A percentile compares a stretch with the other conserved stretches of the same genome.
phyloP scores from a whole-genome alignment of 2,888 invertebrate genomes.

The Tridacna gigas region DNA sequence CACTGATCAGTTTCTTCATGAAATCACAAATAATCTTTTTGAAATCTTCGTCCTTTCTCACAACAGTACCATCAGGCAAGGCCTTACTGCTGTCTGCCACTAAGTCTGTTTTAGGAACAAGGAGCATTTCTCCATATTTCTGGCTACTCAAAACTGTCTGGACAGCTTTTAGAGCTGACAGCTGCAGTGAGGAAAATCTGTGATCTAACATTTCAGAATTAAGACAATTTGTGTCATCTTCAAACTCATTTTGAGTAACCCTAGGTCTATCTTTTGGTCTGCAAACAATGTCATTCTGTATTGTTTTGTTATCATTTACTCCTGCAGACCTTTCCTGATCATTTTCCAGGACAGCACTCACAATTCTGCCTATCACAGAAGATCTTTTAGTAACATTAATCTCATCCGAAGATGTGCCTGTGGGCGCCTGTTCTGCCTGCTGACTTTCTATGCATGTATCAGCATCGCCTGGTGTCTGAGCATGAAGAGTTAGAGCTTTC shows the following conservation, averaged over 20 bases:
- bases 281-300: constrained; percentile 11
- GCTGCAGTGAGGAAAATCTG: constrained; percentile 86
- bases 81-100: constrained; percentile 74
- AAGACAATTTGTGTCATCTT: constrained; percentile 27
- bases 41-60: constrained; percentile 77
- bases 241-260: background rate
- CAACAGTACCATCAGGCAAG: constrained; percentile 72
- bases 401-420: background rate
- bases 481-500: constrained; percentile 15
- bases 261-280: constrained; percentile 38
- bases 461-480: background rate
- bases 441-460: background rate
- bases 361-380: constrained; percentile 2
- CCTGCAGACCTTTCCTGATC: background rate
- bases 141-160: constrained; percentile 86
- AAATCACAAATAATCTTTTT: constrained; percentile 76
- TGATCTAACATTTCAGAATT: constrained; percentile 45
- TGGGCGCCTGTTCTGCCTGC: background rate
- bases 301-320: background rate
- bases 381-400: background rate
- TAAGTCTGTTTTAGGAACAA: constrained; percentile 85
- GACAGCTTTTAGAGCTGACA: constrained; percentile 87
- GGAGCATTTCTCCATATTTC: constrained; percentile 87
- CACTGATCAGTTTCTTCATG: constrained; percentile 82
- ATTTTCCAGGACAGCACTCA: constrained; percentile 16